Base-by-base conservation (phyloP, 2,113 vertebrate genomes). In the Trichomycterus rosablanca region DNA sequence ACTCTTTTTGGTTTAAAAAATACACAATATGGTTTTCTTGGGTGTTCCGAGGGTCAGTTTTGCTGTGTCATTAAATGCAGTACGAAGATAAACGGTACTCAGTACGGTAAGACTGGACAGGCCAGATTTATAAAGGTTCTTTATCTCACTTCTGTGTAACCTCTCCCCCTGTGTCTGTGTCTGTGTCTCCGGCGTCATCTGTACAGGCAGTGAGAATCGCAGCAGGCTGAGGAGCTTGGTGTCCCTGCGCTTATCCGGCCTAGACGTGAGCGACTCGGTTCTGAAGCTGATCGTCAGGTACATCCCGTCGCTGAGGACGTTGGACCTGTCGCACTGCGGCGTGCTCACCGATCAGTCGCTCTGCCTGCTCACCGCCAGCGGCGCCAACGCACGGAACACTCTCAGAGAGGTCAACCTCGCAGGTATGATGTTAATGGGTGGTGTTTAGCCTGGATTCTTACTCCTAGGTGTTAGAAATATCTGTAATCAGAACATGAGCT, bases 251-350 rank as follows among this genome's bases (percentile, higher is more conserved):
- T 86, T 99, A 64, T 91, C 94, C 0, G 95, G 96, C 12, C 86
- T 98, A 81, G 95, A 99, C 62, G 83, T 97, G 72, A 89, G 89
- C 0, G 96, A 99, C 2, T 89, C 91, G 62, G 91, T 91, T 0
- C 84, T 99, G 77, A 89, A 92, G 61, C 85, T 97, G 59, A 89
- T 99, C 64, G 93, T 95, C 73, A 89, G 92, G 61, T 92, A 98
- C 74, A 93, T 96, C 92, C 92, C 93, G 54, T 87, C 90, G 77
- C 87, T 99, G 76, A 89, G 91, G 76, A 85, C 88, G 62, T 89
- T 99, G 34, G 96, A 98, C 83, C 86, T 98, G 74, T 91, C 93
- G 67, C 94, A 98, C 85, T 99, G 95, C 82, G 92, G 83, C 70
- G 83, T 89, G 74, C 72, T 99, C 45, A 89, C 88, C 0, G 96